phyloP scores from a whole-genome alignment of 2,888 invertebrate genomes.

The Cyrtodaria siliqua region DNA sequence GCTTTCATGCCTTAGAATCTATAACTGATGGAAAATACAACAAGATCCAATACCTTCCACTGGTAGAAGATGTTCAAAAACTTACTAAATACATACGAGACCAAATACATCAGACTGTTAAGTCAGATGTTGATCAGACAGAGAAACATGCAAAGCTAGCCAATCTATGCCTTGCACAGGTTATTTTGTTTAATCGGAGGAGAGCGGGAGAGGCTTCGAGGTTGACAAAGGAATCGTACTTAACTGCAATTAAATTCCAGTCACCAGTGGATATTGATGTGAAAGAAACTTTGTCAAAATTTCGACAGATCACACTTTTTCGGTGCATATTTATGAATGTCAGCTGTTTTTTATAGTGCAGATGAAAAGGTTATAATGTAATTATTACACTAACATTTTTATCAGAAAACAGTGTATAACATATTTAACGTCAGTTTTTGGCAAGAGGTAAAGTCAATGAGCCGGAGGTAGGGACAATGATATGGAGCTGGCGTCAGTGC shows the following conservation, averaged over 20 bases:
- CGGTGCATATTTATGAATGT: too few relatives aligned
- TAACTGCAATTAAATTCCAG: neutral
- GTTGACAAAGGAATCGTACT: neutral
- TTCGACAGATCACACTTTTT: too few relatives aligned
- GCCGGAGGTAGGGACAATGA: too few relatives aligned
- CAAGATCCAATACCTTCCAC: conserved; percentile 5
- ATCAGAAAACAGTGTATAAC: too few relatives aligned
- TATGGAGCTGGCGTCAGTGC: too few relatives aligned
- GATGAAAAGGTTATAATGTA: too few relatives aligned
- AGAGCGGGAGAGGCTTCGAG: neutral
- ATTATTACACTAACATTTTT: too few relatives aligned
- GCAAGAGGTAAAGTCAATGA: too few relatives aligned
- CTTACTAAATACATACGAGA: too few relatives aligned
- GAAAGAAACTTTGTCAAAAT: neutral
- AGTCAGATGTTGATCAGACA: neutral
- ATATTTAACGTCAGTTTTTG: too few relatives aligned
- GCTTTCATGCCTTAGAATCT: neutral
- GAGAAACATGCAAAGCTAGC: neutral
- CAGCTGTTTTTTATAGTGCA: too few relatives aligned
- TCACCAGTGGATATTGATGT: neutral
- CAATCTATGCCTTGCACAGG: neutral
- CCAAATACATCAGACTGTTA: too few relatives aligned
- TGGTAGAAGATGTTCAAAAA: conserved; percentile 26
- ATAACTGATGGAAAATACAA: conserved; percentile 9
- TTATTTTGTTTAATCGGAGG: neutral